These are phyloP conservation scores for Nymphalis c-album DNA, from an alignment of 2,888 invertebrate genomes.

Conservation along the genomic window DNA sequence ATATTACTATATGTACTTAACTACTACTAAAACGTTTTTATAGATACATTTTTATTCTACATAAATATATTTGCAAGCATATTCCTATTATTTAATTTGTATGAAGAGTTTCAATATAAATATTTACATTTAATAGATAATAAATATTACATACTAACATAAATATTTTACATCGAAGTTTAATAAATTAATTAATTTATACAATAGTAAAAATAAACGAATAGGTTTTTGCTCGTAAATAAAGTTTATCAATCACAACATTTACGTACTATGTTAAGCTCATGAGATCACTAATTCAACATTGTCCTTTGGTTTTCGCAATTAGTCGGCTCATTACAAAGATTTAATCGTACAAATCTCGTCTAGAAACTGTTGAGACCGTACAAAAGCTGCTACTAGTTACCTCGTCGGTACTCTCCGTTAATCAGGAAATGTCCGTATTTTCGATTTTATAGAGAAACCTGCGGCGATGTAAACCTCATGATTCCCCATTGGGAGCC, in stretches of 20 bases:
- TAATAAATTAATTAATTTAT: neutral
- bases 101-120: slow-evolving; percentile 4
- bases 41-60: neutral
- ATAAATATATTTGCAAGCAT: slow-evolving; percentile 1
- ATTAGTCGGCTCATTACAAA: slow-evolving; percentile 8
- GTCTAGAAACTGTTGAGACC: slow-evolving; percentile 67
- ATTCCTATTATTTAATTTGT: slow-evolving; percentile 9
- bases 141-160: neutral
- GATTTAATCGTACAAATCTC: slow-evolving; percentile 51
- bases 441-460: slow-evolving; percentile 71
- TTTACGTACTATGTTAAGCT: slow-evolving; percentile 51
- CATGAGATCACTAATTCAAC: slow-evolving; percentile 56
- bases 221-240: slow-evolving; percentile 10
- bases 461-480: slow-evolving; percentile 70
- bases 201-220: slow-evolving; percentile 9
- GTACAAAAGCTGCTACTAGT: slow-evolving; percentile 73
- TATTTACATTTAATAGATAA: neutral
- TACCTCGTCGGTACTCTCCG: slow-evolving; percentile 76
- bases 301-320: slow-evolving; percentile 24
- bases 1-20: neutral
- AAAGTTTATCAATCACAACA: slow-evolving; percentile 34
- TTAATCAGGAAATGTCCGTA: slow-evolving; percentile 76
- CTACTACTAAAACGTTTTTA: slow-evolving; percentile 5
- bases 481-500: slow-evolving; percentile 76
- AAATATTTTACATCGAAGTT: neutral